Conservation (phyloP, 2,113 vertebrate genomes). For the Pristiophorus japonicus region DNA sequence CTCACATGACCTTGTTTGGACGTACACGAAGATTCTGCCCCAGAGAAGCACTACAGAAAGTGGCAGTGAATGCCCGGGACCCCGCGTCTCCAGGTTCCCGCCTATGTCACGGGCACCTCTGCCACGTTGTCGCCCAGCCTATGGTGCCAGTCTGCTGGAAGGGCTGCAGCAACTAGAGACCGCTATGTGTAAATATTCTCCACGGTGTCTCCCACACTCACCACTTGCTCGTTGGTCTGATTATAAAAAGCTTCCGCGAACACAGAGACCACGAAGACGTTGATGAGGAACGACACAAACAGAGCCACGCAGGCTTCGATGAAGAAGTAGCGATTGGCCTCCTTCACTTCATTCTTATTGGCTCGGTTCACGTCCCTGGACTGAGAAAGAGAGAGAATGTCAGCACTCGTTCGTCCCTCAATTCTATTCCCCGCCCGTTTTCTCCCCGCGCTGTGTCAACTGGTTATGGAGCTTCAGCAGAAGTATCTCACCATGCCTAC, state of each 20-base stretch:
- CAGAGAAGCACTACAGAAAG: not conserved
- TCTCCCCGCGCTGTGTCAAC: too few species aligned
- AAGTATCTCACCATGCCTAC: not conserved
- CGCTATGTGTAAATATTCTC: not conserved
- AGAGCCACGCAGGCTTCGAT: constrained; percentile 83
- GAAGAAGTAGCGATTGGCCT: constrained; percentile 94
- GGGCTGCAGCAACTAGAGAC: too few species aligned
- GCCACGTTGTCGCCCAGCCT: not conserved
- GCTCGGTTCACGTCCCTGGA: constrained; percentile 78
- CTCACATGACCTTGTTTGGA: not conserved
- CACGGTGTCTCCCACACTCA: constrained; percentile 48
- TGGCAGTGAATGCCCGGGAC: not conserved
- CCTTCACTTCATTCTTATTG: constrained; percentile 70
- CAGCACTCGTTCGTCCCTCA: too few species aligned
- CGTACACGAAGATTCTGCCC: not conserved
- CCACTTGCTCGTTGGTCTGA: constrained; percentile 75
- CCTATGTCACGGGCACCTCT: not conserved
- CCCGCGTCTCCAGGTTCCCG: not conserved
- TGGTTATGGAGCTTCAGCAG: not conserved
- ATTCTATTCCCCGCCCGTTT: not conserved
- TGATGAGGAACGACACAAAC: constrained; percentile 93
- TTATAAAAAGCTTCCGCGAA: constrained; percentile 82
- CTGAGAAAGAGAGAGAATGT: constrained; percentile 50
- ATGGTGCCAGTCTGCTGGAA: not conserved
- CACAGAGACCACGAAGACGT: constrained; percentile 87